Base-by-base conservation (phyloP, 2,797 vertebrate species). In the Melanotaenia maccullochi region DNA sequence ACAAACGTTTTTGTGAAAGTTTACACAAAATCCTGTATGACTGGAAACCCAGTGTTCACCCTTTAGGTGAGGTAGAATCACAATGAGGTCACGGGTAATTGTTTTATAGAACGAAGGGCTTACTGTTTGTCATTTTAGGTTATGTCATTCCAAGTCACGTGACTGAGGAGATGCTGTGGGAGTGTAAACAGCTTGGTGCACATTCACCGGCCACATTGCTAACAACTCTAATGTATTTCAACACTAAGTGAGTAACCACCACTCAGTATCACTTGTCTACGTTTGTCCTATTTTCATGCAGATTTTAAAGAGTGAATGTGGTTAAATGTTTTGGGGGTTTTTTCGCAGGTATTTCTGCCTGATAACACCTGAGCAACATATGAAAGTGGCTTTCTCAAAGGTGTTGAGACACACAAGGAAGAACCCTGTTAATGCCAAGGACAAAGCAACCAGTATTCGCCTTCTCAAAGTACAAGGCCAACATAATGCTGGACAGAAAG, bases 161-260 rank as follows among this genome's bases (percentile, higher is more conserved):
- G 88, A 98, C 98, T 0, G 98, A 99, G 89, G 98, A 99, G 92
- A 99, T 99, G 98, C 94, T 99, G 67, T 99, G 98, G 98, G 98
- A 99, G 92, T 99, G 98, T 88, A 99, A 99, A 89, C 98, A 99
- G 91, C 95, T 99, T 9, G 98, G 98, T 66, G 98, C 98, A 76
- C 98, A 99, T 89, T 99, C 98, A 59, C 98, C 98, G 56, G 94
- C 97, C 82, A 99, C 98, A 47, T 91, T 99, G 82, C 96, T 99
- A 84, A 99, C 97, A 78, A 99, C 98, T 30, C 94, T 99, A 86
- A 99, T 99, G 98, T 99, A 98, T 93, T 99, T 99, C 92, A 99
- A 99, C 91, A 99, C 98, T 86, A 99, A 99, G 98, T 99, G 94
- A 96, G 98, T 96, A 74, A 63, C 32, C 30, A 1, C 9, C 5